A percentile compares a stretch with the other conserved stretches of the same genome.
These are phyloP conservation scores for Allophyes oxyacanthae DNA, from an alignment of 2,888 invertebrate species.

Conservation along the genomic window DNA sequence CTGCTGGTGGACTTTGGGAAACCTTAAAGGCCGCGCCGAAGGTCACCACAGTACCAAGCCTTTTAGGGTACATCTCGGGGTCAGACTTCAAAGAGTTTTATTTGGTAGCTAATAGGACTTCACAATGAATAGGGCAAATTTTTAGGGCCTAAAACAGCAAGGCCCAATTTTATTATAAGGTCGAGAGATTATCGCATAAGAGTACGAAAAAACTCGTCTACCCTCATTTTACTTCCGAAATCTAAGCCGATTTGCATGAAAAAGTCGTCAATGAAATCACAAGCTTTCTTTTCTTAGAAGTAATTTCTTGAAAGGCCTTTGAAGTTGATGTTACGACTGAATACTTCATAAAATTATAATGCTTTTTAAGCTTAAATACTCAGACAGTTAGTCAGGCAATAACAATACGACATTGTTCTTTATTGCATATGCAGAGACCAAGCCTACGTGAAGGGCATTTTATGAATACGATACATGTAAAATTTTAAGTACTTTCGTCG, in stretches of 20 bases:
- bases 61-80: too few species aligned
- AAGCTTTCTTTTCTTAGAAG: conserved; percentile 23
- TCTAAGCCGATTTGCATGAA: conserved; percentile 35
- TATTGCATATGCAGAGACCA: conserved; percentile 33
- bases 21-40: too few species aligned
- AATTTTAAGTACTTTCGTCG: conserved; percentile 26
- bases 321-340: conserved; percentile 22
- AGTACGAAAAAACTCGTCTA: too few species aligned
- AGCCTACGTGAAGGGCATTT: conserved; percentile 28
- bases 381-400: conserved; percentile 32
- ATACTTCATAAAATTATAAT: conserved; percentile 38
- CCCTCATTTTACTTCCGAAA: conserved; percentile 14
- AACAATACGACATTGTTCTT: conserved; percentile 47
- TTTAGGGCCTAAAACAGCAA: too few species aligned
- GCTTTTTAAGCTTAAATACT: conserved; percentile 26
- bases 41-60: too few species aligned
- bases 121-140: too few species aligned
- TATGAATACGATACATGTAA: conserved; percentile 29
- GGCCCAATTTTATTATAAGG: too few species aligned
- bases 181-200: too few species aligned
- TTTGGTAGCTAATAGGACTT: too few species aligned
- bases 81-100: too few species aligned
- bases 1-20: too few species aligned
- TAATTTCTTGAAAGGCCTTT: conserved; percentile 29
- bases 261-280: conserved; percentile 36